Evolutionary conservation across 2,888 invertebrate genomes (phyloP).

Genomic region (Omphaloscelis lunosa): DNA sequence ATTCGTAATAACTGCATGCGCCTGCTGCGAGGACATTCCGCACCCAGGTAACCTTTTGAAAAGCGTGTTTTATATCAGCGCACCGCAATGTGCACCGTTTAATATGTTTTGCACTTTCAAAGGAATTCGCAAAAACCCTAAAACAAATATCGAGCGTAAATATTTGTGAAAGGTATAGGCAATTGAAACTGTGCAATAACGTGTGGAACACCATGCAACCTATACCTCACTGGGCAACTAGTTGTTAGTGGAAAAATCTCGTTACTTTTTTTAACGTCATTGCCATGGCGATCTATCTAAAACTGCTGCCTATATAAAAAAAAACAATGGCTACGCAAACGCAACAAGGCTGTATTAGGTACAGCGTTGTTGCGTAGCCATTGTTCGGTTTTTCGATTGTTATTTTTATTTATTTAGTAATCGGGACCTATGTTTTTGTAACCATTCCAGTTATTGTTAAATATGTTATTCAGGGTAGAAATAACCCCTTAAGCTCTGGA

Average conservation of each 20-base stretch:
- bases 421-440: not conserved
- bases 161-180: not conserved
- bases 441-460: not conserved
- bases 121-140: not conserved
- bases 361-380: not conserved
- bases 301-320: not conserved
- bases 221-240: not conserved
- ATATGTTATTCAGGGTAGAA: not conserved
- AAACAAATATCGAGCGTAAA: not conserved
- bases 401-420: not conserved
- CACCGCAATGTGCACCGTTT: not conserved
- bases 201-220: no score
- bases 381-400: not conserved
- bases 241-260: not conserved
- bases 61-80: not conserved
- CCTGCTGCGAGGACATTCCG: not conserved
- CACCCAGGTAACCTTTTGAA: not conserved
- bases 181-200: not conserved
- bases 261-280: not conserved
- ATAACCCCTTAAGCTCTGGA: not conserved
- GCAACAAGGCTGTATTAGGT: not conserved
- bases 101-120: not conserved
- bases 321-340: not conserved
- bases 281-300: not conserved
- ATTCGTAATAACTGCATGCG: not conserved